Evolutionary conservation across 2,888 invertebrate species (phyloP), one percentile per base, ranked within the genome.

Genomic region (Trichogramma dendrolimi): DNA sequence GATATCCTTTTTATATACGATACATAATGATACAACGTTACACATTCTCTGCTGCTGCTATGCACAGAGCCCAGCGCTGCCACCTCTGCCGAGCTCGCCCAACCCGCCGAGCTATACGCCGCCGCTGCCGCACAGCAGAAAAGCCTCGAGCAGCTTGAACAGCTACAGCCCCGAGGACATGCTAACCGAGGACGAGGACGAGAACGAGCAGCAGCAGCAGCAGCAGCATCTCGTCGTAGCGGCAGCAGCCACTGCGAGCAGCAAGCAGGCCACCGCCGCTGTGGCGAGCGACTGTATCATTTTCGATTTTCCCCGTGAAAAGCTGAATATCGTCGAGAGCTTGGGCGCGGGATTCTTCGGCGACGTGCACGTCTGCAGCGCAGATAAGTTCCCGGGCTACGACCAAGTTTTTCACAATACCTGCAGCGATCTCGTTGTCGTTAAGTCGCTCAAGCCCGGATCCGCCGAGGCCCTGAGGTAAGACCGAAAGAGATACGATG

Each of bases 331-430:
- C 78, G 84, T 90, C 69, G 90, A 90, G 79, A 90, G 88, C 75
- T 82, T 92, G 61, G 91, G 91, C 60, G 85, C 86, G 70, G 90
- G 91, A 66, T 85, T 87, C 73, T 91, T 88, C 77, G 90, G 91
- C 69, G 90, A 91, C 81, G 82, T 86, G 73, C 86, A 87, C 78
- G 78, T 87, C 73, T 87, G 87, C 77, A 86, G 87, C 77, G 82
- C 86, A 72, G 81, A 82, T 69, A 79, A 78, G 63, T 77, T 77
- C 64, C 75, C 79, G 1, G 75, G 75, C 39, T 75, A 74, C 65
- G 78, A 77, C 54, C 76, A 79, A 66, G 67, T 75, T 62, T 75
- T 78, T 63, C 73, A 76, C 60, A 72, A 72, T 62, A 72, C 74
- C 38, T 66, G 64, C 64, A 75, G 71, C 65, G 73, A 85, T 70